Evolutionary conservation across 2,113 vertebrate species (phyloP).

Genomic region (Stigmatopora argus): DNA sequence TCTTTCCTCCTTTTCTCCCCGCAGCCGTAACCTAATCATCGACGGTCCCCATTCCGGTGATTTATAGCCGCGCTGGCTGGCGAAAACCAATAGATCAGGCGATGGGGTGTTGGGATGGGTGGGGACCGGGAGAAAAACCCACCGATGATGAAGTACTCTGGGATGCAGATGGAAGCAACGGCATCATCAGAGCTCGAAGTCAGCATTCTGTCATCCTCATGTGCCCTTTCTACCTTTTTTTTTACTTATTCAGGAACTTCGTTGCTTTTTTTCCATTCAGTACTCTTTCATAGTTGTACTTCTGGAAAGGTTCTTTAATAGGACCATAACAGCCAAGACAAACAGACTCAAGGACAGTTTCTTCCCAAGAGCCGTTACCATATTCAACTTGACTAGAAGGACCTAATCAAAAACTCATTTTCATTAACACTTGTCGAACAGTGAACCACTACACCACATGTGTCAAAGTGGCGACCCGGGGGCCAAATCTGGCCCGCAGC

Average conservation of each 20-base stretch:
- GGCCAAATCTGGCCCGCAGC: too few species aligned
- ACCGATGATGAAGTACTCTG: constrained; percentile 71
- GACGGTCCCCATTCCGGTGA: constrained; percentile 67
- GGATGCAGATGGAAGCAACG: constrained; percentile 50
- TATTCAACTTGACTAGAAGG: too few species aligned
- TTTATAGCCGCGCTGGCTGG: constrained; percentile 61
- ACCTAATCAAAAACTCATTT: too few species aligned
- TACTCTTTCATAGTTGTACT: constrained; percentile 17
- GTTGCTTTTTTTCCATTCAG: constrained; percentile 30
- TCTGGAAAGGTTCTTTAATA: constrained; percentile 6
- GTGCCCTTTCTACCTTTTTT: constrained; percentile 24
- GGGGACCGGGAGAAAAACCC: constrained; percentile 63
- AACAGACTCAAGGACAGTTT: too few species aligned
- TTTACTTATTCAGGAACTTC: constrained; percentile 30
- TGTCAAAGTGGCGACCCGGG: too few species aligned
- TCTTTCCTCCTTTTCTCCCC: constrained; percentile 34
- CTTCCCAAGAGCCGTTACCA: too few species aligned
- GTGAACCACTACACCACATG: too few species aligned
- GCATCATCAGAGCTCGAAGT: constrained; percentile 59
- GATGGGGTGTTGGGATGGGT: constrained; percentile 19
- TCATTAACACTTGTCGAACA: too few species aligned
- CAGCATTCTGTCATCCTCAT: constrained; percentile 43
- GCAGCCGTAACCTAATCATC: constrained; percentile 66
- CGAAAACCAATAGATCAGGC: constrained; percentile 72
- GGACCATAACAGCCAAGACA: background rate